Evolutionary conservation across 2,113 vertebrate genomes (phyloP).

Genomic region (Theristicus caerulescens): DNA sequence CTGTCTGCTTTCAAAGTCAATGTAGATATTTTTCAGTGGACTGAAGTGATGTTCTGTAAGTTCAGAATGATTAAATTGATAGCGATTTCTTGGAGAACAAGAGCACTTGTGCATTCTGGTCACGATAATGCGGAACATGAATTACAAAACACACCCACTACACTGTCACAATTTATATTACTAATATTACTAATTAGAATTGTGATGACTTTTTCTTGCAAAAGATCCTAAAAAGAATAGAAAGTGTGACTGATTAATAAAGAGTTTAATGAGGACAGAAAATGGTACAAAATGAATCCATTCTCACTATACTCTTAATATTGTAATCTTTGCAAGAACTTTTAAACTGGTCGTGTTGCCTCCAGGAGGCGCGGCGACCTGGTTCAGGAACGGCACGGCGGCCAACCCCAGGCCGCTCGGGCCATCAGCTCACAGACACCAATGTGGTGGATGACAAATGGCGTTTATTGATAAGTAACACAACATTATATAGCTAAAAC

Average conservation of each 20-base stretch:
- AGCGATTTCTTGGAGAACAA: neutral
- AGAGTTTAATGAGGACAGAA: conserved; percentile 1
- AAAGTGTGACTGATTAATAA: conserved; percentile 30
- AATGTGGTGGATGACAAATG: no score
- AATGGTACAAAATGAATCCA: neutral
- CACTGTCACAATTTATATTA: neutral
- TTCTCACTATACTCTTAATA: neutral
- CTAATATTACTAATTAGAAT: conserved; percentile 9
- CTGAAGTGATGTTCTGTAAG: neutral
- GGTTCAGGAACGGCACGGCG: no score
- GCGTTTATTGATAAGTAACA: no score
- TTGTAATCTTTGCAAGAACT: neutral
- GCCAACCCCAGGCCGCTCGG: no score
- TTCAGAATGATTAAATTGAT: neutral
- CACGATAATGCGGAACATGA: neutral
- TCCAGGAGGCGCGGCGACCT: no score
- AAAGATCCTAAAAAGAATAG: neutral
- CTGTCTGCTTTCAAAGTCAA: neutral
- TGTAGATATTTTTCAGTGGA: neutral
- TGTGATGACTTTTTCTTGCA: neutral
- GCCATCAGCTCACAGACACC: no score
- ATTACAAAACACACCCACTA: neutral
- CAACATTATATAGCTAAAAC: no score
- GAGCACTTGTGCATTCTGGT: neutral
- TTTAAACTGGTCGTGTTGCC: neutral